phyloP scores from a whole-genome alignment of 2,797 vertebrate genomes.

The Benthosema pterotum region DNA sequence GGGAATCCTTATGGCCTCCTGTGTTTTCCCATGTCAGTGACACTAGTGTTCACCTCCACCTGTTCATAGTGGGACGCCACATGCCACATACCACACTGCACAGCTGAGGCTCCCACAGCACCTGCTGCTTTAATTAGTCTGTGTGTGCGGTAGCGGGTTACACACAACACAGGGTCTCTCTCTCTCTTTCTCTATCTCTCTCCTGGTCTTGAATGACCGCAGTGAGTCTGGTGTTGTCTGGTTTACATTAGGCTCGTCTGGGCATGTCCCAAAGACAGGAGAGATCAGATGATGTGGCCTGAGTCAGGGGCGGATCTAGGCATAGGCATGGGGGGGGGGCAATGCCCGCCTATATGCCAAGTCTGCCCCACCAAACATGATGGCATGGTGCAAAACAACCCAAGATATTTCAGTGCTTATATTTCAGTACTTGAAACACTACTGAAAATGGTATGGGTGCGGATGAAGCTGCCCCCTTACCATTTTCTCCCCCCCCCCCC shows the following conservation, averaged over 20 bases:
- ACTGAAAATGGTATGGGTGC: too few relatives aligned
- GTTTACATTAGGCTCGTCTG: conserved; percentile 53
- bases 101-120: conserved; percentile 60
- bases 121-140: conserved; percentile 63
- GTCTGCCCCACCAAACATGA: too few relatives aligned
- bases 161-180: conserved; percentile 8
- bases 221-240: conserved; percentile 12
- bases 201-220: not conserved
- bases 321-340: too few relatives aligned
- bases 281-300: conserved; percentile 52
- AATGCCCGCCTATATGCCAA: too few relatives aligned
- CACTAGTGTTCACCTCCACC: conserved; percentile 45
- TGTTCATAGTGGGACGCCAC: conserved; percentile 26
- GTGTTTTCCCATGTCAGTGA: not conserved
- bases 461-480: too few relatives aligned
- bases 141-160: conserved; percentile 28
- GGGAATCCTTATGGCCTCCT: not conserved
- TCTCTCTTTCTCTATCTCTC: conserved; percentile 1
- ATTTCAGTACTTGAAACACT: too few relatives aligned
- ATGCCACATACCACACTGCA: conserved; percentile 5
- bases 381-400: too few relatives aligned
- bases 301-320: too few relatives aligned
- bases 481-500: too few relatives aligned
- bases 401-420: too few relatives aligned
- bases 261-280: conserved; percentile 46